Percentiles rank a stretch among this genome's conserved stretches.
Evolutionary conservation across 1,140 invertebrate genomes (phyloP).

Genomic region (Oncopodura yosiiana): DNA sequence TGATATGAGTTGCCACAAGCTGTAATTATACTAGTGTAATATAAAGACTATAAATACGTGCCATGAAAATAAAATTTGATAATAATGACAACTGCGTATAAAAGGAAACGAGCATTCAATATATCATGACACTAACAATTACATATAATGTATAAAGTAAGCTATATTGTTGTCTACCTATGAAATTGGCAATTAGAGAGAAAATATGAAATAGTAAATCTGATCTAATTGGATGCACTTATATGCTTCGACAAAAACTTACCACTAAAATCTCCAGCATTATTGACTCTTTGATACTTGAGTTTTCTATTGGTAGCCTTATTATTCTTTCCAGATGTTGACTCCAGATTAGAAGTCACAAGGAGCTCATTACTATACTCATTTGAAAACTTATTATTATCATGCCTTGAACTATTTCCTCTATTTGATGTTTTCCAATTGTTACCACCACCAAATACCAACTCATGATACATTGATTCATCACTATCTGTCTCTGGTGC

Average conservation of each 20-base stretch:
- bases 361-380: neutral
- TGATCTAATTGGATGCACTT: neutral
- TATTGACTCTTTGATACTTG: slow-evolving; percentile 33
- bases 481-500: slow-evolving; percentile 33
- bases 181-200: neutral
- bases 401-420: neutral
- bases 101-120: too few species aligned
- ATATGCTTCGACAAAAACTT: neutral
- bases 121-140: too few species aligned
- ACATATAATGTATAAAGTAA: too few species aligned
- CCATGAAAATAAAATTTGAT: too few species aligned
- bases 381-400: neutral
- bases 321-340: slow-evolving; percentile 1
- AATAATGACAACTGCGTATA: too few species aligned
- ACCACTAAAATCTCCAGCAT: slow-evolving; percentile 30
- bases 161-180: too few species aligned
- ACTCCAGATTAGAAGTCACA: neutral
- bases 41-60: too few species aligned
- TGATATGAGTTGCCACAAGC: too few species aligned
- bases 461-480: slow-evolving; percentile 33
- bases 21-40: too few species aligned
- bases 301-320: slow-evolving; percentile 23
- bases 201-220: neutral
- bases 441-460: slow-evolving; percentile 20
- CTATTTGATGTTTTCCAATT: neutral